Conservation (phyloP, 2,797 vertebrate genomes). For the Esox lucius region DNA sequence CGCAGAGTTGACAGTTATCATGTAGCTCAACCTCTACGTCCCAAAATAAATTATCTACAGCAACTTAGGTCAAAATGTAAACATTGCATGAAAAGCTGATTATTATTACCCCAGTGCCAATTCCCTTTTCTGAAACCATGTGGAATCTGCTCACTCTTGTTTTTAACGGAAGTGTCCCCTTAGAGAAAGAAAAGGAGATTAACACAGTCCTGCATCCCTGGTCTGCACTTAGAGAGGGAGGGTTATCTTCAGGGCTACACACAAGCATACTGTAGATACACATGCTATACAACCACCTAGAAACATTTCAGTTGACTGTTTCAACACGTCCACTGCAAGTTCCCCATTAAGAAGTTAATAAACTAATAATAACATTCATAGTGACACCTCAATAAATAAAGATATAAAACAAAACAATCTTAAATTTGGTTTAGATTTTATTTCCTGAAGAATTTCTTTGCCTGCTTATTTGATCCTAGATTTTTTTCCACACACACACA, state of each 20-base stretch:
- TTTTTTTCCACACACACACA: too few species aligned
- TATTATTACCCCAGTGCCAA: slow-evolving; percentile 62
- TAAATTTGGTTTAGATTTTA: too few species aligned
- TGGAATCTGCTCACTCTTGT: slow-evolving; percentile 56
- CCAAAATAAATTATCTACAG: not conserved
- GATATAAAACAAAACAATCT: not conserved
- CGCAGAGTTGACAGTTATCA: slow-evolving; percentile 6
- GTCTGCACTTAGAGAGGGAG: not conserved
- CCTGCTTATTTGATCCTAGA: too few species aligned
- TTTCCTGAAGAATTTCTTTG: too few species aligned
- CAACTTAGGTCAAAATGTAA: slow-evolving; percentile 8
- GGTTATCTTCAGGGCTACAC: not conserved
- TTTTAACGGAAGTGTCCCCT: slow-evolving; percentile 57
- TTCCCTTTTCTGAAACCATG: slow-evolving; percentile 57
- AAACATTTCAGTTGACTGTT: not conserved
- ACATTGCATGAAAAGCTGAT: slow-evolving; percentile 38
- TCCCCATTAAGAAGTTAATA: not conserved
- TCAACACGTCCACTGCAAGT: not conserved
- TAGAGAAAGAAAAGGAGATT: slow-evolving; percentile 51
- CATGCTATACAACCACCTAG: slow-evolving; percentile 9
- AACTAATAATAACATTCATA: not conserved
- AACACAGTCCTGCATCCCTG: slow-evolving; percentile 36
- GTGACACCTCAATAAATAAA: not conserved
- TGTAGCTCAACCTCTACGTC: not conserved
- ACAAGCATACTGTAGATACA: slow-evolving; percentile 2